Evolutionary conservation across 2,888 invertebrate genomes (phyloP).

Genomic region (Anaspis maculata): DNA sequence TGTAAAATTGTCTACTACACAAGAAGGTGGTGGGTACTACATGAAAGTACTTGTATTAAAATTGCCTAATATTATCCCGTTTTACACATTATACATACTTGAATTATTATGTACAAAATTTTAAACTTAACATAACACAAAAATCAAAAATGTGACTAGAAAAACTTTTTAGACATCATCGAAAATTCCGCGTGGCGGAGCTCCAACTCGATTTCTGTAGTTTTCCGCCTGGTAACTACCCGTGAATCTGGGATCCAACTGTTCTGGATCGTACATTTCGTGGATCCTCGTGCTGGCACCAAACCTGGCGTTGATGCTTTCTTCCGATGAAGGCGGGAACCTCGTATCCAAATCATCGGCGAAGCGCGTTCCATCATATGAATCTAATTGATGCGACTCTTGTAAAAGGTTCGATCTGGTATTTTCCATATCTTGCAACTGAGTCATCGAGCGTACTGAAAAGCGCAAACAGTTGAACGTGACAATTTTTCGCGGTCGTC

Average conservation of each 20-base stretch:
- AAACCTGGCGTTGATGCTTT: constrained; percentile 53
- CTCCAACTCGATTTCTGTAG: constrained; percentile 46
- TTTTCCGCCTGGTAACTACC: constrained; percentile 38
- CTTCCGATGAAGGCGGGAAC: constrained; percentile 34
- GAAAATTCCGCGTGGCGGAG: constrained; percentile 70
- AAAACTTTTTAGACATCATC: constrained; percentile 71
- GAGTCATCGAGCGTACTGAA: constrained; percentile 45
- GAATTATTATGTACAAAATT: too few species aligned
- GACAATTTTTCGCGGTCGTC: constrained; percentile 2
- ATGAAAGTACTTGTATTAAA: too few species aligned
- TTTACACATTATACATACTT: too few species aligned
- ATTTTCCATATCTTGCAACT: constrained; percentile 57
- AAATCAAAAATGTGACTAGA: constrained; percentile 8
- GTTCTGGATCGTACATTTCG: constrained; percentile 31
- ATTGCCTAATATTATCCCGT: too few species aligned
- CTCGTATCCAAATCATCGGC: constrained; percentile 32
- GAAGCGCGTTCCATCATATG: constrained; percentile 49
- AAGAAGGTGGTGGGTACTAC: too few species aligned
- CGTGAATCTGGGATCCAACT: constrained; percentile 35
- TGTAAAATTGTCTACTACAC: too few species aligned
- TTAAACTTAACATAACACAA: constrained; percentile 4
- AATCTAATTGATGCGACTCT: constrained; percentile 66
- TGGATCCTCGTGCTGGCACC: constrained; percentile 54
- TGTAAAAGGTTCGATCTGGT: constrained; percentile 70
- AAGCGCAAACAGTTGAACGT: constrained; percentile 7